These are phyloP conservation scores for Ostrea denselamellosa DNA, from an alignment of 1,140 invertebrate species.

Conservation along the genomic window DNA sequence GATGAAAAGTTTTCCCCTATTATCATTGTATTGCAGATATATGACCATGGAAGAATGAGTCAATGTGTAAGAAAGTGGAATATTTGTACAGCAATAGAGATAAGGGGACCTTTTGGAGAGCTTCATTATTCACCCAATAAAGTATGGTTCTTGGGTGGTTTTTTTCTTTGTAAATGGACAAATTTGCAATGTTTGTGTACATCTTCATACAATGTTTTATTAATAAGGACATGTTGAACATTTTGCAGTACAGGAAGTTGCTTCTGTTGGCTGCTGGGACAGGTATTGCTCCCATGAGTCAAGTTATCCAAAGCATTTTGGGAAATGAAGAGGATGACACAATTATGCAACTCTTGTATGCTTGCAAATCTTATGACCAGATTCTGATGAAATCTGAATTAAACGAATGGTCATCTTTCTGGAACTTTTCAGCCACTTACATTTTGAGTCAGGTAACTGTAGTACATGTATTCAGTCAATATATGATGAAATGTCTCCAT, in stretches of 20 bases:
- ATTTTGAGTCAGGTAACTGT: conserved; percentile 80
- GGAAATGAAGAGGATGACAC: conserved; percentile 84
- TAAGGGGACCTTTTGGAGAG: conserved; percentile 85
- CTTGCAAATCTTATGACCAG: conserved; percentile 80
- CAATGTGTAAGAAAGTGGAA: conserved; percentile 81
- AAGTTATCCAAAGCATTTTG: conserved; percentile 82
- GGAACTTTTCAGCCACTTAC: conserved; percentile 85
- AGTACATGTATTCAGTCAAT: too few relatives aligned
- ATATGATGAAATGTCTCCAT: too few relatives aligned
- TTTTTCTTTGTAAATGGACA: not conserved
- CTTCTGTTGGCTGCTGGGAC: conserved; percentile 85
- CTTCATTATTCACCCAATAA: conserved; percentile 80
- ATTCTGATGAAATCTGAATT: conserved; percentile 83
- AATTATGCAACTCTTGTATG: conserved; percentile 82
- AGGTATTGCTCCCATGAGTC: conserved; percentile 84
- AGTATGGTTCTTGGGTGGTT: conserved; percentile 50
- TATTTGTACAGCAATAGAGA: conserved; percentile 80
- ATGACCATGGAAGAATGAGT: conserved; percentile 83
- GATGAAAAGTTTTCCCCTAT: not conserved
- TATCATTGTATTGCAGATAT: conserved; percentile 75
- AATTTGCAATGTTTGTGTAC: too few relatives aligned
- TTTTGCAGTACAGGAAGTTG: conserved; percentile 71
- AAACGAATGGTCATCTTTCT: conserved; percentile 81
- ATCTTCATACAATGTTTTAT: too few relatives aligned
- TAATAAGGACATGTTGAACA: not conserved